Conservation (phyloP, 2,888 invertebrate genomes). For the Neoaliturus tenellus region DNA sequence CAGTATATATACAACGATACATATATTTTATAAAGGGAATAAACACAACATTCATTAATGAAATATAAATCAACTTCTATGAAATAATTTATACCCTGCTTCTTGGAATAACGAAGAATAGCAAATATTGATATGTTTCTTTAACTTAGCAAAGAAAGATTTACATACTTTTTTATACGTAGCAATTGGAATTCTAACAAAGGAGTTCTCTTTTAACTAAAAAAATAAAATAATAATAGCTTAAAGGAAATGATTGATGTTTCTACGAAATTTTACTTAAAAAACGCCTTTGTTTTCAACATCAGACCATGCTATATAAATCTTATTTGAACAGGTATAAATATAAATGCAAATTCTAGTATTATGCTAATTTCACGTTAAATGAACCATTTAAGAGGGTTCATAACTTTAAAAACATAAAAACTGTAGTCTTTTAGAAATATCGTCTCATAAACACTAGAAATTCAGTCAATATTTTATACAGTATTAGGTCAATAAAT, state of each 20-base stretch:
- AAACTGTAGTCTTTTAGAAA: no score
- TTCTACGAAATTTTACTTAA: no score
- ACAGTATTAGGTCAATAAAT: no score
- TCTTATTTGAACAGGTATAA: not conserved
- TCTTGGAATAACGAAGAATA: conserved; percentile 34
- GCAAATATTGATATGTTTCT: not conserved
- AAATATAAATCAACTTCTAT: conserved; percentile 21
- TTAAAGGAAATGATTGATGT: no score
- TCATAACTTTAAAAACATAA: no score
- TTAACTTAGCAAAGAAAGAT: not conserved
- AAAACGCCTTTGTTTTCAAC: not conserved
- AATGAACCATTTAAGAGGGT: no score
- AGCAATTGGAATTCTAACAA: no score
- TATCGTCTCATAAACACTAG: no score
- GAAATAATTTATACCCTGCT: conserved; percentile 42
- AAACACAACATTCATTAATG: conserved; percentile 45
- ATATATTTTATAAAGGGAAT: conserved; percentile 13
- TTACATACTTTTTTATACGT: no score
- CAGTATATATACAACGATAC: conserved; percentile 46
- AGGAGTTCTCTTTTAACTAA: no score
- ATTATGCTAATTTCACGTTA: not conserved
- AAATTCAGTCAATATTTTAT: no score
- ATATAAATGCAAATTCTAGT: not conserved
- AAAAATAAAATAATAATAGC: no score
- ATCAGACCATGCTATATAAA: not conserved